Evolutionary conservation across 2,888 invertebrate species (phyloP).

Genomic region (Lasioglossum marginatum): DNA sequence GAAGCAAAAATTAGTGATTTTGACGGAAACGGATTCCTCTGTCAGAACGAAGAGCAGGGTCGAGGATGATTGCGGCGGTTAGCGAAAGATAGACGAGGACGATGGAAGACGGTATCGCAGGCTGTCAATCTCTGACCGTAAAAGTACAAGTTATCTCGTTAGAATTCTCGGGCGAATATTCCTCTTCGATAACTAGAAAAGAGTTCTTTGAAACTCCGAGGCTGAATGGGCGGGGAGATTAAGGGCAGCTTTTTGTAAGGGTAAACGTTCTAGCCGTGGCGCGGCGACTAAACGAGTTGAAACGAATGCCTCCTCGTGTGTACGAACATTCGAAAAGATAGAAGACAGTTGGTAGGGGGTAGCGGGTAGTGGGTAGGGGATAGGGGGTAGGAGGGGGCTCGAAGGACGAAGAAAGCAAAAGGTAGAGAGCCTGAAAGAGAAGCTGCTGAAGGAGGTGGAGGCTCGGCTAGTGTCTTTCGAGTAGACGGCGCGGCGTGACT

Average conservation of each 20-base stretch:
- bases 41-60: background rate
- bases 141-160: conserved; percentile 69
- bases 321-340: conserved; percentile 36
- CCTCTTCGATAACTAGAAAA: conserved; percentile 63
- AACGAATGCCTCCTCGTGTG: conserved; percentile 59
- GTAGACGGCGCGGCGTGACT: conserved; percentile 64
- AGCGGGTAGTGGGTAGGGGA: background rate
- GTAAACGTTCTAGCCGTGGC: conserved; percentile 50
- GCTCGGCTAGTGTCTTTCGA: conserved; percentile 65
- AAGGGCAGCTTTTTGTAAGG: conserved; percentile 64
- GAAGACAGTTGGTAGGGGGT: background rate
- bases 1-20: background rate
- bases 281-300: conserved; percentile 60
- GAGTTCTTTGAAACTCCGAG: conserved; percentile 51
- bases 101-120: conserved; percentile 30
- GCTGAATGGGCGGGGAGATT: conserved; percentile 41
- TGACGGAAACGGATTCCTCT: background rate
- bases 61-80: background rate
- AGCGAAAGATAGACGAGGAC: background rate
- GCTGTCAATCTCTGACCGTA: conserved; percentile 63
- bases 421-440: conserved; percentile 46
- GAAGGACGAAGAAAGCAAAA: conserved; percentile 37
- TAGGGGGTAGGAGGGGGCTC: background rate
- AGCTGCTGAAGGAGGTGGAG: conserved; percentile 37
- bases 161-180: conserved; percentile 58